phyloP scores from a whole-genome alignment of 2,113 vertebrate species.

The Sarotherodon lohbergeri region DNA sequence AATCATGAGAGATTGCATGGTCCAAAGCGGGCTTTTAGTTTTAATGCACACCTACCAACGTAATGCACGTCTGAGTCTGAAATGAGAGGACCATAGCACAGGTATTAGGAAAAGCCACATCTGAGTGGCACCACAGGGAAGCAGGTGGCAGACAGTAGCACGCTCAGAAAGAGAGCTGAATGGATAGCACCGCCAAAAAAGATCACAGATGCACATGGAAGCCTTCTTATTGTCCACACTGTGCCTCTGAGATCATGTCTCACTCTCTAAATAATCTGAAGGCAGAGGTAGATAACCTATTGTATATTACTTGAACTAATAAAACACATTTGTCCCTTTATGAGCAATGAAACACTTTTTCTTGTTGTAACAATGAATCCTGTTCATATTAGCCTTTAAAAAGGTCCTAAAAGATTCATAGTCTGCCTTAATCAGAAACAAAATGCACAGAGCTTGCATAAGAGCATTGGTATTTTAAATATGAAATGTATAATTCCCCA shows the following conservation, averaged over 20 bases:
- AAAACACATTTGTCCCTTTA: not conserved
- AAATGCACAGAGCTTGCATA: not conserved
- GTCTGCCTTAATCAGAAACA: not conserved
- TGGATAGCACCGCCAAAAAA: constrained; percentile 19
- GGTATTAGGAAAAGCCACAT: constrained; percentile 61
- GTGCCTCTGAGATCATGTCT: not conserved
- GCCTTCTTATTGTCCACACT: not conserved
- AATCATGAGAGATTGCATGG: not conserved
- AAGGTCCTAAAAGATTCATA: not conserved
- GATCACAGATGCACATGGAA: constrained; percentile 51
- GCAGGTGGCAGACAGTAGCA: constrained; percentile 38
- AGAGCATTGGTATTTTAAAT: not conserved
- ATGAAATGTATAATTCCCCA: not conserved
- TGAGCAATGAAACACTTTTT: not conserved
- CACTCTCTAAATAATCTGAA: not conserved
- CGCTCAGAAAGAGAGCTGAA: constrained; percentile 7
- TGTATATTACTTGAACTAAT: not conserved
- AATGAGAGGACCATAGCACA: constrained; percentile 22
- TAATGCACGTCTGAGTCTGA: constrained; percentile 13
- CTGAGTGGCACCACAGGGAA: constrained; percentile 29
- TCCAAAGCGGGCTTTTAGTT: constrained; percentile 39
- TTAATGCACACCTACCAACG: constrained; percentile 33
- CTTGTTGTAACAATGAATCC: not conserved
- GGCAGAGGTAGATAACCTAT: not conserved
- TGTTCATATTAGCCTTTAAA: accelerated